Percentiles rank a stretch among this genome's conserved stretches.
phyloP scores from a whole-genome alignment of 2,113 vertebrate genomes.

The Tetrao urogallus region DNA sequence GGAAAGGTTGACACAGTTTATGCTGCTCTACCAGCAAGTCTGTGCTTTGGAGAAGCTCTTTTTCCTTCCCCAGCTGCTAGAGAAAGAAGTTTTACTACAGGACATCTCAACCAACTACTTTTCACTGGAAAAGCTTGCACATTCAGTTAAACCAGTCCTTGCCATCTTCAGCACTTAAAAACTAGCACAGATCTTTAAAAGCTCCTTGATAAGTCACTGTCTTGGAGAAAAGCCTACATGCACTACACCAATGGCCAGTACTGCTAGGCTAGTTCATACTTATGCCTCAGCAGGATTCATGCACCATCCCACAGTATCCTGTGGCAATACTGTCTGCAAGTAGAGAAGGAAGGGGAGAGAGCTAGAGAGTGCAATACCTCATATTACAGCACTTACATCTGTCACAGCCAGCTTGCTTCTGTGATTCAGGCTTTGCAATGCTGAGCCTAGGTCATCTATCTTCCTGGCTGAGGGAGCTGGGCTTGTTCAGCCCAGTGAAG shows the following conservation, averaged over 20 bases:
- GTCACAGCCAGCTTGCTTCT: not conserved
- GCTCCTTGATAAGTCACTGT: not conserved
- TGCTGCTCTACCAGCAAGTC: not conserved
- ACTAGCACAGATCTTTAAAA: not conserved
- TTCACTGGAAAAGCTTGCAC: not conserved
- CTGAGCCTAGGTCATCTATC: not conserved
- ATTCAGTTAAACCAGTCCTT: not conserved
- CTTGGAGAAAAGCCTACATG: not conserved
- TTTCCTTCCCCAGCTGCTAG: not conserved
- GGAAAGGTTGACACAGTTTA: not conserved
- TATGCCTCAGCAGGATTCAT: not conserved
- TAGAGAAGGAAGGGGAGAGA: not conserved
- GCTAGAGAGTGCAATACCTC: not conserved
- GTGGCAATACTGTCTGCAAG: not conserved
- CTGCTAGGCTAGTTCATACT: not conserved
- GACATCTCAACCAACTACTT: not conserved
- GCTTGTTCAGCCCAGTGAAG: not conserved
- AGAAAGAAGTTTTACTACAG: not conserved
- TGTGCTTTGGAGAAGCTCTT: not conserved
- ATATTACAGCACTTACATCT: not conserved
- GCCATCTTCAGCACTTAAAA: not conserved
- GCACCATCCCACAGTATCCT: not conserved
- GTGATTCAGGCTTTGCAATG: not conserved
- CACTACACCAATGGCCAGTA: not conserved
- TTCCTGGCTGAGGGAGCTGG: not conserved